Percentiles rank a stretch among this genome's conserved stretches.
phyloP scores from a whole-genome alignment of 1,140 invertebrate genomes.

The Tetragonula clypearis region DNA sequence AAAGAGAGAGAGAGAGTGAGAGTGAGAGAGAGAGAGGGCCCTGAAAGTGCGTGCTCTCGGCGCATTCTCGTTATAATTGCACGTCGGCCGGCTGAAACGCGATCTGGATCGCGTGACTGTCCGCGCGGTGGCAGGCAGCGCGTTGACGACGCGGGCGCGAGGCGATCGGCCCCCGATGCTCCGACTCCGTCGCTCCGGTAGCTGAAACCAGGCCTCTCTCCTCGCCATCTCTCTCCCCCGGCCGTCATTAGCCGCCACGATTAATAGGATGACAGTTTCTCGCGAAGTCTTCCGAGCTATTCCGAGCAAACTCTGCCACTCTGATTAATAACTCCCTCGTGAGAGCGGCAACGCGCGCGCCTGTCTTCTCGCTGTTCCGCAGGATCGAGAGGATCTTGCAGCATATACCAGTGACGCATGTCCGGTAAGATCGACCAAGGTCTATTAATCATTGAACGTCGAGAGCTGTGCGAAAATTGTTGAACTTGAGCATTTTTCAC shows the following conservation, averaged over 20 bases:
- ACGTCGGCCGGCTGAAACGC: slow-evolving; percentile 64
- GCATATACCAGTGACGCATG: too few species aligned
- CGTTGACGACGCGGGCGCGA: slow-evolving; percentile 30
- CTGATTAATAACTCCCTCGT: slow-evolving; percentile 61
- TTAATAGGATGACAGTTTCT: slow-evolving; percentile 72
- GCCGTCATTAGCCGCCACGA: slow-evolving; percentile 72
- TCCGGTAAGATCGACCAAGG: too few species aligned
- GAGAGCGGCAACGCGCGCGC: not conserved
- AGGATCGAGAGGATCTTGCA: too few species aligned
- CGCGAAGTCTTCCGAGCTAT: slow-evolving; percentile 36
- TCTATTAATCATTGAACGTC: too few species aligned
- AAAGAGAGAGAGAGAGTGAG: too few species aligned
- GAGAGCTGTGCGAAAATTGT: too few species aligned
- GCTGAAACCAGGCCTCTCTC: not conserved
- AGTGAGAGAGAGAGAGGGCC: too few species aligned
- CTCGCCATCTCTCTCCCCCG: slow-evolving; percentile 15
- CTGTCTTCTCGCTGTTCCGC: not conserved
- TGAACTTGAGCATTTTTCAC: too few species aligned
- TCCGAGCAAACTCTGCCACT: slow-evolving; percentile 11
- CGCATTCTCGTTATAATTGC: slow-evolving; percentile 72
- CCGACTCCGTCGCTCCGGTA: slow-evolving; percentile 1
- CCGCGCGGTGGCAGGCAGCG: slow-evolving; percentile 18
- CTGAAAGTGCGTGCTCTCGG: slow-evolving; percentile 67
- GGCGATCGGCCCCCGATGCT: too few species aligned
- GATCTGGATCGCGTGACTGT: slow-evolving; percentile 69